Base-by-base conservation (phyloP, 2,888 invertebrate genomes). In the Cryptophagus acutangulus region DNA sequence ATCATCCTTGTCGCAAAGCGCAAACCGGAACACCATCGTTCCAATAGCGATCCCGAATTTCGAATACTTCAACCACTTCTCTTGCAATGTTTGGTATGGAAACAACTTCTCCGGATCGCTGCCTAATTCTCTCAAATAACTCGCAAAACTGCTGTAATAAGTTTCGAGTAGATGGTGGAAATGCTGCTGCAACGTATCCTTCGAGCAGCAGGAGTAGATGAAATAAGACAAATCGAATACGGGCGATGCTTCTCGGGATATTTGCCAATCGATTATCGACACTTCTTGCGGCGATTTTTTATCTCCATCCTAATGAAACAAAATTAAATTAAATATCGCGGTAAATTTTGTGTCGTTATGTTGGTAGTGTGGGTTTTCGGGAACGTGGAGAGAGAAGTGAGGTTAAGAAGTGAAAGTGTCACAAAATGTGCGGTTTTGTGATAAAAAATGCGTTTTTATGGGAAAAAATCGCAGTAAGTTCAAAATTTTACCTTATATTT, bases 171-270 rank as follows among this genome's bases (percentile, higher is more conserved):
- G 41, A n/a, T 50, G 40, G 13, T 65, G 55, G 15, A 54, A 61
- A 36, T 59, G 39, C 1, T 61, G 38, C 1, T 61, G 38, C 15
- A 54, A 44, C 6, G n/a, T 20, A 17, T 59, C 52, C 14, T 51
- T 45, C 1, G 52, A 44, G 17, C 55, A 46, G 16, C 52, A 52
- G 6, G 55, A 53, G 36, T 59, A 63, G 12, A 66, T 33, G 37
- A 62, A 48, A 35, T 66, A 65, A 3, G 55, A 43, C 24, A 67
- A 35, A 40, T 67, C 67, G 24, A 55, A 39, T 6, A 52, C 60
- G 1, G 61, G 61, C 6, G 58, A 51, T 6, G 44, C 41, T 5
- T 37, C 25, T 13, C 46, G 34, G 15, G 45, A 34, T 8, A 55
- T 28, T 43, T 57, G 57, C 46, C 51, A 57, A 34, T 57, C 57